These are phyloP conservation scores for Brachyptera putata DNA, from an alignment of 2,888 invertebrate species.

Conservation along the genomic window DNA sequence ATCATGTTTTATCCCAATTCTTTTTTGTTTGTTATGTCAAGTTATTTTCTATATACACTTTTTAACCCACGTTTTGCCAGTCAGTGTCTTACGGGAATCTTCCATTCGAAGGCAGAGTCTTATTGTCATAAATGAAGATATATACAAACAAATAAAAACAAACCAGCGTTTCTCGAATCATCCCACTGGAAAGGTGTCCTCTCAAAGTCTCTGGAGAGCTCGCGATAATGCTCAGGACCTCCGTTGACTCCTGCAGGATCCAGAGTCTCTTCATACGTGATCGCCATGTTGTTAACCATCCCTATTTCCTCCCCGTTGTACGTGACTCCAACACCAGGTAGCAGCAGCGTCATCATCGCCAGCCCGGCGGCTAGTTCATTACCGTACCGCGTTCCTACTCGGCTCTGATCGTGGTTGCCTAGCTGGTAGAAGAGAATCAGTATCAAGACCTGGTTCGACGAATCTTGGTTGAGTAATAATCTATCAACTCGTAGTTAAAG, in stretches of 20 bases:
- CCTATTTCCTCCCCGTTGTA: conserved; percentile 85
- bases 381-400: conserved; percentile 57
- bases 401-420: conserved; percentile 64
- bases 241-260: conserved; percentile 57
- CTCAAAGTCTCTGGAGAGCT: conserved; percentile 36
- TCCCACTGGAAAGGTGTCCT: conserved; percentile 42
- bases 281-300: conserved; percentile 56
- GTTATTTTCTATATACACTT: no score
- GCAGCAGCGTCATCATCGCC: conserved; percentile 62
- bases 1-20: no score
- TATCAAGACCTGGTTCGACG: no score
- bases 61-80: no score
- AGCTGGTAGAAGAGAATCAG: no score
- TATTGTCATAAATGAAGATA: no score
- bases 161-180: conserved; percentile 17
- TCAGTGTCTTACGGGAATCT: no score
- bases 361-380: conserved; percentile 61
- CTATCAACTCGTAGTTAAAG: no score
- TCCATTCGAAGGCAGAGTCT: no score
- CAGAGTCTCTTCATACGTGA: conserved; percentile 58
- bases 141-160: not conserved
- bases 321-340: conserved; percentile 74
- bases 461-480: no score
- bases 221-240: not conserved
- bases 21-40: no score